Conservation (phyloP, 1,140 invertebrate species). For the Cyclargus thomasi region DNA sequence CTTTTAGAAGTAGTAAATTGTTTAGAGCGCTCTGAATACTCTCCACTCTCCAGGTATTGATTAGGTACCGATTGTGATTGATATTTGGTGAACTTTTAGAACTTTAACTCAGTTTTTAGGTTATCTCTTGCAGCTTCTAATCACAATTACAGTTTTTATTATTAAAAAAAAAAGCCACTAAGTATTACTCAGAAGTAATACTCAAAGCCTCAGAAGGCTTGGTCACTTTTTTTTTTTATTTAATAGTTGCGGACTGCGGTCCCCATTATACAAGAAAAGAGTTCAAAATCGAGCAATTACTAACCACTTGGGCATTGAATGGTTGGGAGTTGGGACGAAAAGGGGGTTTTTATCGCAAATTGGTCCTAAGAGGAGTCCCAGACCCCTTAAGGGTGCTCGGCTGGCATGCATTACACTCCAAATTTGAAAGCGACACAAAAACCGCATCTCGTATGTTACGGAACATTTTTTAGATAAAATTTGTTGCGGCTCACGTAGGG, state of each 20-base stretch:
- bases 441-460: conserved; percentile 1
- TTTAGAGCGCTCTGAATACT: too few species aligned
- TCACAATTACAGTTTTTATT: too few species aligned
- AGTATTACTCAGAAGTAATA: too few species aligned
- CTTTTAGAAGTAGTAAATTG: too few species aligned
- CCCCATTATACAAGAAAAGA: conserved; percentile 3
- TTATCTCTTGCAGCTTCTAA: too few species aligned
- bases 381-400: conserved; percentile 20
- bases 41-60: too few species aligned
- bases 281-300: conserved; percentile 9
- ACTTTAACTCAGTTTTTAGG: too few species aligned
- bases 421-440: conserved; percentile 21
- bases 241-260: too few species aligned
- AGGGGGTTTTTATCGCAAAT: conserved; percentile 23
- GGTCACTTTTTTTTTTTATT: not conserved
- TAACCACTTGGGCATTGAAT: conserved; percentile 7
- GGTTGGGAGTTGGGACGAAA: conserved; percentile 16
- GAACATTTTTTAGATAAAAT: not conserved
- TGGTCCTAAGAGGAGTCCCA: conserved; percentile 22
- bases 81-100: too few species aligned
- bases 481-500: not conserved
- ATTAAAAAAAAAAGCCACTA: too few species aligned
- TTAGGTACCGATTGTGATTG: too few species aligned
- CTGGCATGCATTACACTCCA: conserved; percentile 23
- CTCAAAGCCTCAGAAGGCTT: too few species aligned